phyloP scores from a whole-genome alignment of 2,113 vertebrate genomes.

The Solea senegalensis region DNA sequence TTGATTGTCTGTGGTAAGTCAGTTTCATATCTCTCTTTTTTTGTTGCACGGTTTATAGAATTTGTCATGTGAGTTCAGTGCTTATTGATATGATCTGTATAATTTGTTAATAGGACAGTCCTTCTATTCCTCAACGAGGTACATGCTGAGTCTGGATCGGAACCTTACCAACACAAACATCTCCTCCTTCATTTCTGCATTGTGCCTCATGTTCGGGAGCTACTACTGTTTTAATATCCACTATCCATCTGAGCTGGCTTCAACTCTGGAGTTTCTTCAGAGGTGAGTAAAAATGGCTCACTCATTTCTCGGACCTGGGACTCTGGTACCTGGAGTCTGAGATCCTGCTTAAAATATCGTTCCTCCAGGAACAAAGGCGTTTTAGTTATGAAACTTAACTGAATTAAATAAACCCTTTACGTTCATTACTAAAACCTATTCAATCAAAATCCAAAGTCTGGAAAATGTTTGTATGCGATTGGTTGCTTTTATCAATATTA shows the following conservation, averaged over 20 bases:
- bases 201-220: neutral
- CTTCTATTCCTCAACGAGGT: constrained; percentile 2
- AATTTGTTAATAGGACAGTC: neutral
- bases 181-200: neutral
- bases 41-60: neutral
- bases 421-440: neutral
- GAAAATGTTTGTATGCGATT: neutral
- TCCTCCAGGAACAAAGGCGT: too few species aligned
- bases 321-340: neutral
- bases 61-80: neutral
- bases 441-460: neutral
- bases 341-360: neutral
- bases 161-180: neutral
- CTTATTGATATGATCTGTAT: constrained; percentile 18
- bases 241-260: neutral
- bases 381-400: neutral
- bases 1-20: constrained; percentile 24
- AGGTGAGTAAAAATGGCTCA: constrained; percentile 17
- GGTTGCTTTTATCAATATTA: neutral
- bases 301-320: neutral
- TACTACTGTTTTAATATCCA: neutral
- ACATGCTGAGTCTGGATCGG: constrained; percentile 3
- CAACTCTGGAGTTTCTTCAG: constrained; percentile 12
- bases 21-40: constrained; percentile 12
- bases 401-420: neutral